phyloP scores from a whole-genome alignment of 2,888 invertebrate species.

The Buathra laborator region DNA sequence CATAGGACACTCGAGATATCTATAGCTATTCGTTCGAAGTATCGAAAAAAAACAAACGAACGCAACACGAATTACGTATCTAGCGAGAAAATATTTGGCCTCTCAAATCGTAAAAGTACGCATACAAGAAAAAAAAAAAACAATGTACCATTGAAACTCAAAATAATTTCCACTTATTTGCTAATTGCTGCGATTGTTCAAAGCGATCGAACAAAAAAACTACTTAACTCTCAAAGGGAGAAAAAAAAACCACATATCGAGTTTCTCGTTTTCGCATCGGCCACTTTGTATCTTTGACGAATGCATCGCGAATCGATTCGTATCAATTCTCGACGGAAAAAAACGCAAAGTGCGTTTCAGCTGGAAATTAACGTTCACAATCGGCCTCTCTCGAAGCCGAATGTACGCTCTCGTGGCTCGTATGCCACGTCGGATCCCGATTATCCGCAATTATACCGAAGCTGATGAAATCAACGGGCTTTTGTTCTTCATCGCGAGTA shows the following conservation, averaged over 20 bases:
- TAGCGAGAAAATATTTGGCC: background rate
- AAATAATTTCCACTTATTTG: constrained; percentile 17
- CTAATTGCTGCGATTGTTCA: constrained; percentile 41
- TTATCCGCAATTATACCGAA: background rate
- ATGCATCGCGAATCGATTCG: background rate
- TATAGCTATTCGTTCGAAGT: constrained; percentile 19
- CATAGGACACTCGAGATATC: constrained; percentile 46
- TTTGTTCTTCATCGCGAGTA: constrained; percentile 12
- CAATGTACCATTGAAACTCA: background rate
- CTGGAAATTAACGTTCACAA: background rate
- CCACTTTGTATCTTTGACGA: background rate
- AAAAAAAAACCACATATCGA: background rate
- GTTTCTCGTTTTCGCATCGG: background rate
- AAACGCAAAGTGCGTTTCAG: background rate
- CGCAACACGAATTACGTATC: background rate
- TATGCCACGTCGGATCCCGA: background rate
- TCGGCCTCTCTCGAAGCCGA: background rate
- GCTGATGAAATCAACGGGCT: constrained; percentile 13
- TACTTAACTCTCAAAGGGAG: background rate
- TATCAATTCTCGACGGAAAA: background rate
- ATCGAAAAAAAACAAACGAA: constrained; percentile 1
- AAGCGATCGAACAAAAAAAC: constrained; percentile 31
- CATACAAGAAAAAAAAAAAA: background rate
- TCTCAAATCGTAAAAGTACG: background rate
- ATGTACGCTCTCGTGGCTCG: constrained; percentile 1